Base-by-base conservation (phyloP, 2,113 vertebrate genomes). In the Chaetodon trifascialis region DNA sequence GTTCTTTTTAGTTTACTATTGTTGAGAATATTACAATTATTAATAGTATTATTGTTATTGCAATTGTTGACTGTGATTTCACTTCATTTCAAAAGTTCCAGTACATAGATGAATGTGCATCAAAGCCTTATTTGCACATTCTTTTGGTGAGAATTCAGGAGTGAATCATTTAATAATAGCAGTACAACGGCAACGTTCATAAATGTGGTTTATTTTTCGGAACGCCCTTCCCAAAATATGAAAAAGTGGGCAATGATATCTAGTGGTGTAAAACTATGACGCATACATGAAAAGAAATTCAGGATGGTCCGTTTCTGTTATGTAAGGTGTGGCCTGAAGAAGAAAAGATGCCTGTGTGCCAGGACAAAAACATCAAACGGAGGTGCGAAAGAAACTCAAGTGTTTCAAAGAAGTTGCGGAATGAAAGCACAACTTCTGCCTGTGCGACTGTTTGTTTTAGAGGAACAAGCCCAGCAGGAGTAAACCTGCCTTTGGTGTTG, bases 381-480 rank as follows among this genome's bases (percentile, higher is more conserved):
- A 64, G 58, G 60, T 58, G 54, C 58, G 16, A 42, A 54, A 30
- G 62, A 79, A 79, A 75, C 12, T 14, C 30, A 46, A 34, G 5
- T 16, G n/a, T 40, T 76, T 38, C 19, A 64, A 49, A 88, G 44
- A 16, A 19, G 34, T 23, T 65, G 51, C 63, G 38, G 83, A 71
- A 67, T 71, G 69, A 84, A 80, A 47, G 23, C 19, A 17, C 51
- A 34, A 62, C 63, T 55, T 82, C 46, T 71, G 46, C n/a, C 79
- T 42, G 59, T n/a, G 12, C 34, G 62, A 79, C 36, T 67, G 82
- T 71, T 81, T 83, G 55, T 85, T 73, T 58, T 46, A n/a, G 21
- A 25, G 52, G 65, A 76, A 64, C 17, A 80, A 74, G 80, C 80
- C 87, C 73, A 0, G 83, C 19, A 90, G 84, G 68, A 83, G 47